Evolutionary conservation across 1,140 invertebrate species (phyloP).

Genomic region (Drosophila mauritiana): DNA sequence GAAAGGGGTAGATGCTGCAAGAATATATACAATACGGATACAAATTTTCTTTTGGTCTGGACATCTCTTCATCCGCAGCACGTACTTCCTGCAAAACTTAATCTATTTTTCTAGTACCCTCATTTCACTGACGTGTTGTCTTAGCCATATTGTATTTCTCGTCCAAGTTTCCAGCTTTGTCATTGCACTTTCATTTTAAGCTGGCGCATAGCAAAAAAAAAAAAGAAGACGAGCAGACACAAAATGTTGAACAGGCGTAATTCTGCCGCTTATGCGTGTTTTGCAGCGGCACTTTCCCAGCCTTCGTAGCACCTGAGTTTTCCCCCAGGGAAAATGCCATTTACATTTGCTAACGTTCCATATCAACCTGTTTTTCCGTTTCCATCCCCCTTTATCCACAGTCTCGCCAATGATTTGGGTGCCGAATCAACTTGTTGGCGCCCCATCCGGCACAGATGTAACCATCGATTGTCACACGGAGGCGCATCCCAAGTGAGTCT

Average conservation of each 20-base stretch:
- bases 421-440: constrained; percentile 95
- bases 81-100: constrained; percentile 63
- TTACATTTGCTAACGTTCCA: constrained; percentile 62
- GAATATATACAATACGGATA: neutral
- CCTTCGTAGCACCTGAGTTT: constrained; percentile 5
- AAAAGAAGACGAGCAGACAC: constrained; percentile 8
- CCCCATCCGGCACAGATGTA: constrained; percentile 93
- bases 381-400: constrained; percentile 80
- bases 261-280: constrained; percentile 75
- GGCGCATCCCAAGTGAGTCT: constrained; percentile 90
- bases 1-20: neutral
- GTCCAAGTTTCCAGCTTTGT: constrained; percentile 71
- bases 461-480: constrained; percentile 97
- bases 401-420: constrained; percentile 96
- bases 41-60: no score
- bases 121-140: constrained; percentile 60
- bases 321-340: constrained; percentile 45
- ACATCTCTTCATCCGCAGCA: constrained; percentile 45
- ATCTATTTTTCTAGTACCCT: constrained; percentile 15
- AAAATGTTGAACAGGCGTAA: constrained; percentile 71
- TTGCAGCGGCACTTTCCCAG: constrained; percentile 59
- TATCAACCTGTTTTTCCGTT: constrained; percentile 32
- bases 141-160: constrained; percentile 50
- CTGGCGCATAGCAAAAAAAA: constrained; percentile 18
- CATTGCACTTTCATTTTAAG: constrained; percentile 80